These are phyloP conservation scores for Calephelis virginiensis DNA, from an alignment of 1,140 invertebrate genomes.

Conservation along the genomic window DNA sequence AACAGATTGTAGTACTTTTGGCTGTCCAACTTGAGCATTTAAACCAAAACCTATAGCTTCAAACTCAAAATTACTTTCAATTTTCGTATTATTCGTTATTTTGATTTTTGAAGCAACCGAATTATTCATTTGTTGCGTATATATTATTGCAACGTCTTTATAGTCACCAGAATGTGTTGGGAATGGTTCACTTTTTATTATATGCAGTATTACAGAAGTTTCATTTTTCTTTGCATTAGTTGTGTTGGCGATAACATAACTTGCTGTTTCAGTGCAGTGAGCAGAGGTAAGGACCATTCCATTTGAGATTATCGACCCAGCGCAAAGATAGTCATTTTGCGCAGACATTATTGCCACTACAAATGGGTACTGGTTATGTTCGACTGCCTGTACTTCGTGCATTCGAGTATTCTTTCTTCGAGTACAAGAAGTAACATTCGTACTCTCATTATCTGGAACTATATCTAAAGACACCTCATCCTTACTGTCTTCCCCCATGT, in stretches of 20 bases:
- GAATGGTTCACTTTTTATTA: slow-evolving; percentile 60
- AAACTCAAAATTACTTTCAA: slow-evolving; percentile 37
- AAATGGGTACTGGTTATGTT: slow-evolving; percentile 57
- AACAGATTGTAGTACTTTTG: slow-evolving; percentile 56
- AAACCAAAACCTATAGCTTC: slow-evolving; percentile 62
- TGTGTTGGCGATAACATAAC: slow-evolving; percentile 54
- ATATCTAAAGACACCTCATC: slow-evolving; percentile 51
- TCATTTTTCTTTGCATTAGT: slow-evolving; percentile 53
- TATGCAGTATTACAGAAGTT: slow-evolving; percentile 39
- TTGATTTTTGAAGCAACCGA: slow-evolving; percentile 51
- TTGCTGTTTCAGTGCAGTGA: slow-evolving; percentile 46
- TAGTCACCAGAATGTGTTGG: slow-evolving; percentile 50
- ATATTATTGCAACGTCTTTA: slow-evolving; percentile 59
- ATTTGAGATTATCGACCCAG: slow-evolving; percentile 56
- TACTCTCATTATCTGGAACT: slow-evolving; percentile 41
- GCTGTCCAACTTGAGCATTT: slow-evolving; percentile 50
- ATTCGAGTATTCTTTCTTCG: slow-evolving; percentile 52
- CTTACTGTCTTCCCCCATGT: slow-evolving; percentile 47
- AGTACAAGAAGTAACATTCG: slow-evolving; percentile 45
- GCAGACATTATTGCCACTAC: slow-evolving; percentile 61
- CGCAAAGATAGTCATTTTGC: slow-evolving; percentile 60
- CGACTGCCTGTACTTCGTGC: slow-evolving; percentile 54
- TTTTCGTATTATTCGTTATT: slow-evolving; percentile 51
- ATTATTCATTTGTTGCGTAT: slow-evolving; percentile 58
- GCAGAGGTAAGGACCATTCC: slow-evolving; percentile 63